Evolutionary conservation across 1,140 invertebrate species (phyloP).

Genomic region (Drosophila seguyi): DNA sequence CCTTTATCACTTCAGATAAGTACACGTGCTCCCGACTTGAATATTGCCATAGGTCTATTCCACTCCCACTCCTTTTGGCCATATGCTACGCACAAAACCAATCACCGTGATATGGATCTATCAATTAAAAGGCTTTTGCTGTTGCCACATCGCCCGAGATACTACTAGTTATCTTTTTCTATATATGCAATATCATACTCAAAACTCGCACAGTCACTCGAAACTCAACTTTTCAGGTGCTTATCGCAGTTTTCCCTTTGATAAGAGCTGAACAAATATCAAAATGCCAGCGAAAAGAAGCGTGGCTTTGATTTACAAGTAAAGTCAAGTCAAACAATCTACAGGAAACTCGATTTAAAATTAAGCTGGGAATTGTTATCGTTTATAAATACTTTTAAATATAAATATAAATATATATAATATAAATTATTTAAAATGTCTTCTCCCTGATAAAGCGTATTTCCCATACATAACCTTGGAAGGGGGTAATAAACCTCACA

Average conservation of each 20-base stretch:
- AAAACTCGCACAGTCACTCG: conserved; percentile 10
- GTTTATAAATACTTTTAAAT: not conserved
- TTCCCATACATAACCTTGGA: not conserved
- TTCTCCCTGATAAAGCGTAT: not conserved
- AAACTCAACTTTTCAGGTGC: conserved; percentile 7
- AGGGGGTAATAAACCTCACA: not conserved
- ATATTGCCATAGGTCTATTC: too few relatives aligned
- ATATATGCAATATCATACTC: conserved; percentile 17
- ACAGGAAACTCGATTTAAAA: not conserved
- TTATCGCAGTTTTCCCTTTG: conserved; percentile 5
- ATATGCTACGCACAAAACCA: conserved; percentile 34
- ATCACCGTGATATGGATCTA: conserved; percentile 62
- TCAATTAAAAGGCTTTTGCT: conserved; percentile 70
- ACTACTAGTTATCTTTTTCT: conserved; percentile 3
- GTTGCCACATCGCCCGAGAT: conserved; percentile 44
- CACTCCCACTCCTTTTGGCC: not conserved
- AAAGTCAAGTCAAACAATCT: not conserved
- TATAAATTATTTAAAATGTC: too few relatives aligned
- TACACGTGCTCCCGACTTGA: conserved; percentile 31
- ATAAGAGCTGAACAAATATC: conserved; percentile 7
- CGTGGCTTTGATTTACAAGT: not conserved
- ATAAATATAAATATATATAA: too few relatives aligned
- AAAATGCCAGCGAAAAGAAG: not conserved
- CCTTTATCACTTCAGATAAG: conserved; percentile 53
- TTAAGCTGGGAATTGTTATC: not conserved